Evolutionary conservation across 2,797 vertebrate species (phyloP), one percentile per base, ranked within the genome.

Genomic region (Channallabes apus): DNA sequence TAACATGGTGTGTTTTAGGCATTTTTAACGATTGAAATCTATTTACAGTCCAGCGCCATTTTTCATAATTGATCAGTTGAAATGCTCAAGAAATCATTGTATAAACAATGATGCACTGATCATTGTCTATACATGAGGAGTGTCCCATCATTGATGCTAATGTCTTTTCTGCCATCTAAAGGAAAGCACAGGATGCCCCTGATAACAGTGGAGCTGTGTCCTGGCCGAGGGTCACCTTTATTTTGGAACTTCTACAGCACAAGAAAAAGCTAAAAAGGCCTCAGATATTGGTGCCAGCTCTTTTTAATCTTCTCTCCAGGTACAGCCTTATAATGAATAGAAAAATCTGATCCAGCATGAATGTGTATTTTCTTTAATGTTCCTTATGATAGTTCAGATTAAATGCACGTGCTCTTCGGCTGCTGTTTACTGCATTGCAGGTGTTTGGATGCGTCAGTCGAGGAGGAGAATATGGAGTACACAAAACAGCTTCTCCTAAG

Each of bases 181-280:
- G 97, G 93, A 98, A 95, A 87, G 89, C 90, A 8, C 94, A 94
- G 76, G 93, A 91, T 3, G 65, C 91, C 68, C 59, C 82, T 41
- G 89, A 92, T 56, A 95, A 94, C 80, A 91, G 90, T 15, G 89
- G 88, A 67, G 91, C 86, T 4, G 92, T 96, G 77, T 91, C 93
- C 61, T 99, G 98, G 98, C 94, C 92, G 82, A 95, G 97, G 71
- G 95, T 96, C 81, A 97, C 97, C 0, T 93, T 98, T 82, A 96
- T 99, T 91, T 93, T 99, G 90, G 98, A 99, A 91, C 92, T 99
- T 77, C 93, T 99, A 84, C 98, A 99, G 88, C 96, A 98, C 91
- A 99, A 99, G 93, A 99, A 99, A 94, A 99, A 99, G 88, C 94
- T 99, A 58, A 96, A 89, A 89, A 93, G 87, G 38, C 94, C 96